Base-by-base conservation (phyloP, 2,888 invertebrate genomes). In the Cristatella mucedo region DNA sequence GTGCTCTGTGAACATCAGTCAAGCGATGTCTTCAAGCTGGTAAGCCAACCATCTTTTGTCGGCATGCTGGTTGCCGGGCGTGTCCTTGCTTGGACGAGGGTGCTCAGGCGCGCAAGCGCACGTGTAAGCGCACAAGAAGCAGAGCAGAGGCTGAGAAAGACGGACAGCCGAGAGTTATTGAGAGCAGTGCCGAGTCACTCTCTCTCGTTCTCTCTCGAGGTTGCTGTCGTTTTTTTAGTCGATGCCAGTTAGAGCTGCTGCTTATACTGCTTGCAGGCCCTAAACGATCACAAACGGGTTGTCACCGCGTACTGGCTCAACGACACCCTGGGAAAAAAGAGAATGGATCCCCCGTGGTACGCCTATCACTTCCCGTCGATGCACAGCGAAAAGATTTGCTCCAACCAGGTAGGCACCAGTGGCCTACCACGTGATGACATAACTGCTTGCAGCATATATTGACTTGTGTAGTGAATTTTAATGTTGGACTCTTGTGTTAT, bases 271-370 rank as follows among this genome's bases (percentile, higher is more conserved):
- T 46, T 48, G 21, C 53, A 71, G 68, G 72, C 71, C 2, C 49
- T 73, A 33, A 66, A 74, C 29, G 77, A 78, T 52, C 72, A 74
- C 22, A 76, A 76, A 51, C 71, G 78, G 19, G 76, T 83, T 52
- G 80, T 86, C 2, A 84, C 83, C 6, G 76, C 82, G 1, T 78
- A 79, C 59, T 87, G 86, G 86, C 70, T 97, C 22, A 86, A 82
- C 44, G 95, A 97, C 65, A 80, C 85, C 4, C 76, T 95, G 54
- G 63, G 76, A 18, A 78, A 81, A 36, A 82, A 83, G 52, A 82
- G 82, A 54, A 78, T 93, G 53, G 68, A 78, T 39, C 85, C 91
- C 1, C 95, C 97, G 0, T 91, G 83, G 82, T 81, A 83, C 54
- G 84, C 87, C 9, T 70, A 89, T 33, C 95, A 97, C 67, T 73